Conservation (phyloP, 2,888 invertebrate species). For the Mesochorus sp. region DNA sequence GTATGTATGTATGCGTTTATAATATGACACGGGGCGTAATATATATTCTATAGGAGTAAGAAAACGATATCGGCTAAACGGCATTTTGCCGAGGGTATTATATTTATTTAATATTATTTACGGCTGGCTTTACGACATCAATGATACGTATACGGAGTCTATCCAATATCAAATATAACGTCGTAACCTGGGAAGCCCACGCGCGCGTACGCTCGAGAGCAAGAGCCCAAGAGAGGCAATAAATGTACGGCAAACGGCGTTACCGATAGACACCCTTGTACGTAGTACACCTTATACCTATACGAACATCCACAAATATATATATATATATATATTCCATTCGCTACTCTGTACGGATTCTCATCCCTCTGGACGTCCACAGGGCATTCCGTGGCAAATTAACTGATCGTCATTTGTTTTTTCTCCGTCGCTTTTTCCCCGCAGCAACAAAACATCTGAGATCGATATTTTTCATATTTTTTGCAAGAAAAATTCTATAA, state of each 20-base stretch:
- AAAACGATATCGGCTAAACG: slow-evolving; percentile 72
- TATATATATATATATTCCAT: slow-evolving; percentile 37
- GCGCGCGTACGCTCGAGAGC: slow-evolving; percentile 62
- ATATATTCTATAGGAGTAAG: slow-evolving; percentile 43
- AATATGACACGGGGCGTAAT: slow-evolving; percentile 44
- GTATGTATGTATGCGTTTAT: slow-evolving; percentile 27
- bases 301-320: slow-evolving; percentile 1
- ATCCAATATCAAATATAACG: slow-evolving; percentile 82
- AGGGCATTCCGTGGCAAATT: slow-evolving; percentile 3
- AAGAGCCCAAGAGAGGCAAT: slow-evolving; percentile 75
- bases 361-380: slow-evolving; percentile 59
- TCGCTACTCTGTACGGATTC: slow-evolving; percentile 61
- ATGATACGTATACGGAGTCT: slow-evolving; percentile 81
- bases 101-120: slow-evolving; percentile 82
- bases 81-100: slow-evolving; percentile 79
- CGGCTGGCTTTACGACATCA: slow-evolving; percentile 80
- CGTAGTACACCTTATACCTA: slow-evolving; percentile 46
- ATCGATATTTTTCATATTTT: neutral
- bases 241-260: slow-evolving; percentile 81
- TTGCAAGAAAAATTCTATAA: no score
- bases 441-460: neutral
- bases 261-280: slow-evolving; percentile 78
- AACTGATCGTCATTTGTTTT: neutral
- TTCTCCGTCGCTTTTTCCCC: neutral
- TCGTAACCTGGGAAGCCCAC: slow-evolving; percentile 78